These are phyloP conservation scores for Spodoptera picta DNA, from an alignment of 2,888 invertebrate species.

Conservation along the genomic window DNA sequence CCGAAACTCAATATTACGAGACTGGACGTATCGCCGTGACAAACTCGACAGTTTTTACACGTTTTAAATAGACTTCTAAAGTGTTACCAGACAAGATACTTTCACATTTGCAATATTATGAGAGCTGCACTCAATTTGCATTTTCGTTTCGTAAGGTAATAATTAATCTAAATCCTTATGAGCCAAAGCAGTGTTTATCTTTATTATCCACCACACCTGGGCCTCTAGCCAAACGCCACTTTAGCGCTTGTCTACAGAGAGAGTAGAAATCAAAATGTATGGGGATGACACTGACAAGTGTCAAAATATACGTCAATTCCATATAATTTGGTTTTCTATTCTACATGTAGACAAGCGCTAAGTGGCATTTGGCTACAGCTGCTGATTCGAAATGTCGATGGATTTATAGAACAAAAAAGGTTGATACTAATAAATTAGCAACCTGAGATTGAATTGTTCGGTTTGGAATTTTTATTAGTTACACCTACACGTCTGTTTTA, in stretches of 20 bases:
- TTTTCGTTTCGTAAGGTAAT: conserved; percentile 4
- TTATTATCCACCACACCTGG: conserved; percentile 11
- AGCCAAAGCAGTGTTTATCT: conserved; percentile 13
- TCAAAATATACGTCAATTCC: too few species aligned
- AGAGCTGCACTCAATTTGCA: conserved; percentile 6
- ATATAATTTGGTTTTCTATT: too few species aligned
- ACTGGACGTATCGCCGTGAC: conserved; percentile 32
- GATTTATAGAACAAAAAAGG: conserved; percentile 19
- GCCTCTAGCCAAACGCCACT: too few species aligned
- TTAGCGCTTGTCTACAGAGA: too few species aligned
- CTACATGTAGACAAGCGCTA: too few species aligned
- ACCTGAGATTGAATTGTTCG: conserved; percentile 20
- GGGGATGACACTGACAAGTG: too few species aligned
- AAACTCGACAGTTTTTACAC: conserved; percentile 30
- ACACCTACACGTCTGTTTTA: conserved; percentile 10
- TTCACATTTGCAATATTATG: conserved; percentile 18
- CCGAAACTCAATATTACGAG: conserved; percentile 55
- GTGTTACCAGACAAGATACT: conserved; percentile 26
- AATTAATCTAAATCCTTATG: conserved; percentile 24
- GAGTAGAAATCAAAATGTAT: too few species aligned
- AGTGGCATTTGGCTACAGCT: too few species aligned
- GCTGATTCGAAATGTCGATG: conserved; percentile 20
- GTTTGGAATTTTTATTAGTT: conserved; percentile 34
- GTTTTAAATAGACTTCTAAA: conserved; percentile 31
- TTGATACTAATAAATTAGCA: conserved; percentile 23